A percentile compares a stretch with the other conserved stretches of the same genome.
These are phyloP conservation scores for Acanthosepion lycidas DNA, from an alignment of 2,888 invertebrate genomes.

Conservation along the genomic window DNA sequence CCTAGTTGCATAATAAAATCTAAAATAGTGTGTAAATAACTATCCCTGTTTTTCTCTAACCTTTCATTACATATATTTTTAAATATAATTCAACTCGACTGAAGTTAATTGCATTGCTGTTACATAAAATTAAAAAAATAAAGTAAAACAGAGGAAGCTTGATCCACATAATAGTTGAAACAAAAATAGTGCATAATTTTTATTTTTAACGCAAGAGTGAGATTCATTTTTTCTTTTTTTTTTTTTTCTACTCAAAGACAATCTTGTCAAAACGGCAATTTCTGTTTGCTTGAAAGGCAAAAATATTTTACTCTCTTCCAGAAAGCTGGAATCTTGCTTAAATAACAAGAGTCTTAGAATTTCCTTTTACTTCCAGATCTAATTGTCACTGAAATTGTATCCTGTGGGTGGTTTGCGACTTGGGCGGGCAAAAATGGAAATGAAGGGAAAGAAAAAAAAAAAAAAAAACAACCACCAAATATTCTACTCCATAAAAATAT, in stretches of 20 bases:
- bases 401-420: constrained; percentile 13
- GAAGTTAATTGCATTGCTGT: neutral
- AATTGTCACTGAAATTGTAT: constrained; percentile 20
- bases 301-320: too few species aligned
- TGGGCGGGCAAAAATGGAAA: neutral
- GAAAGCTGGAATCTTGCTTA: neutral
- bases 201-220: neutral
- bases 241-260: neutral
- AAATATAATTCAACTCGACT: neutral
- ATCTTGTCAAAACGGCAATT: neutral
- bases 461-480: neutral
- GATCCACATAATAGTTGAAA: neutral
- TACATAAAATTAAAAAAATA: neutral
- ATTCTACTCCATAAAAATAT: neutral
- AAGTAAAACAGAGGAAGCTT: neutral
- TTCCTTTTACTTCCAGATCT: neutral
- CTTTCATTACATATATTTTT: too few species aligned
- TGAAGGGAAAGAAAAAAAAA: neutral
- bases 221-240: neutral
- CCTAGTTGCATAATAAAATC: too few species aligned
- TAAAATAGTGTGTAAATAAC: neutral
- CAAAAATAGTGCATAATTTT: neutral
- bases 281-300: neutral
- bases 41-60: too few species aligned
- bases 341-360: constrained; percentile 23